Evolutionary conservation across 1,140 invertebrate species (phyloP), one percentile per base, ranked within the genome.

Genomic region (Drosophila sechellia): DNA sequence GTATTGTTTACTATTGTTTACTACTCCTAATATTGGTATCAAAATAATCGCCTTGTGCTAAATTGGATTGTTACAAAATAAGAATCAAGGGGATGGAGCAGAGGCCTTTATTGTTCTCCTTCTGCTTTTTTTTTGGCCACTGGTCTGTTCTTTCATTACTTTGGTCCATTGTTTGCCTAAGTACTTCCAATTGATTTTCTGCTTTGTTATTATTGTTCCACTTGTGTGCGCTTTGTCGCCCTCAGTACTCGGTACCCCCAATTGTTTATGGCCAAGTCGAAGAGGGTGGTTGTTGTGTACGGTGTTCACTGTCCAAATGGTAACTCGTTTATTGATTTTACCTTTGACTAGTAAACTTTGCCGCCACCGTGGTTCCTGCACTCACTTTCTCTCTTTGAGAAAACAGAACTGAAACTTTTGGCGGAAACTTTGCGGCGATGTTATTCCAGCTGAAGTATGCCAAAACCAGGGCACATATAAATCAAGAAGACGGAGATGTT

Each of bases 161-260:
- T 69, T 73, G 75, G 76, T 53, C 61, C 80, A 84, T 83, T 86
- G 83, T 87, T 87, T 79, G 84, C 84, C 66, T 79, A 87, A 87
- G 83, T 83, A 87, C 83, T 87, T 89, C 49, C 83, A 87, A 87
- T 87, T 87, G 83, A 87, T 87, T 87, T 87, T 77, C 66, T 74
- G 77, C 66, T 79, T 79, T 64, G 79, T 87, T 81, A 83, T 83
- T 86, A 78, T 89, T 78, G 75, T 52, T 71, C 79, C 71, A 89
- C 77, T 85, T 85, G 72, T 81, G 70, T 83, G 65, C 84, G 83
- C 84, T 89, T 87, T 87, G 84, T 87, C 83, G 83, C 83, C 73
- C 73, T 53, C 53, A 15, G 31, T 45, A 74, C 70, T 73, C 43
- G 70, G 70, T 50, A 35, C 69, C 20, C 50, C 12, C 72, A 68